Evolutionary conservation across 2,888 invertebrate genomes (phyloP).

Genomic region (Elmis aenea): DNA sequence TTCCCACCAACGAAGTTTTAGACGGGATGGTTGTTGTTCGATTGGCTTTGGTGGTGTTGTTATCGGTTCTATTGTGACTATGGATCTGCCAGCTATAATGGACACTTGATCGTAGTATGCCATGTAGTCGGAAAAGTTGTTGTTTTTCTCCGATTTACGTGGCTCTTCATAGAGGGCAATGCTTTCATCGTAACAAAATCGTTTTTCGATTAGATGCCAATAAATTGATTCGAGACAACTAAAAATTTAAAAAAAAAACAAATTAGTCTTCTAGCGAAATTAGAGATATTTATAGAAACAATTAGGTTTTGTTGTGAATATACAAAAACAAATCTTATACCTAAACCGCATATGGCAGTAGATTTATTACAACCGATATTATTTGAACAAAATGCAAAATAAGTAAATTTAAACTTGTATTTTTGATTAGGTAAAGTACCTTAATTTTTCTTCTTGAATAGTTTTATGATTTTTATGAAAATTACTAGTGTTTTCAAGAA

Average conservation of each 20-base stretch:
- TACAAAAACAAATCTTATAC: too few species aligned
- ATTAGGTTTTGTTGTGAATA: too few species aligned
- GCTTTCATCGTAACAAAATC: slow-evolving; percentile 68
- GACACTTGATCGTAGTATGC: slow-evolving; percentile 46
- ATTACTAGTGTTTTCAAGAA: too few species aligned
- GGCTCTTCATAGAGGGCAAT: slow-evolving; percentile 57
- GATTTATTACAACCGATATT: too few species aligned
- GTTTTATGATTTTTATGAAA: too few species aligned
- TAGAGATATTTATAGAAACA: too few species aligned
- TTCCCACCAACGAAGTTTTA: slow-evolving; percentile 32
- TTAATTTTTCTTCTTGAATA: too few species aligned
- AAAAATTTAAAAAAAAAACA: slow-evolving; percentile 36
- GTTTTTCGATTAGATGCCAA: slow-evolving; percentile 69
- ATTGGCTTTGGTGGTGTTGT: slow-evolving; percentile 31
- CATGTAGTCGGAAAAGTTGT: slow-evolving; percentile 43
- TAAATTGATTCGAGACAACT: slow-evolving; percentile 68
- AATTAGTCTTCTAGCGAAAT: too few species aligned
- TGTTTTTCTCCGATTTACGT: slow-evolving; percentile 31
- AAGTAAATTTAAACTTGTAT: too few species aligned
- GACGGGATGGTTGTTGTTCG: slow-evolving; percentile 22
- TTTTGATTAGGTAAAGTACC: too few species aligned
- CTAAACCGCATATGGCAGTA: too few species aligned
- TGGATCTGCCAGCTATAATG: slow-evolving; percentile 42
- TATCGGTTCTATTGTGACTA: slow-evolving; percentile 44
- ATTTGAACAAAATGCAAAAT: too few species aligned